Base-by-base conservation (phyloP, 1,140 invertebrate species). In the Diorhabda sublineata region DNA sequence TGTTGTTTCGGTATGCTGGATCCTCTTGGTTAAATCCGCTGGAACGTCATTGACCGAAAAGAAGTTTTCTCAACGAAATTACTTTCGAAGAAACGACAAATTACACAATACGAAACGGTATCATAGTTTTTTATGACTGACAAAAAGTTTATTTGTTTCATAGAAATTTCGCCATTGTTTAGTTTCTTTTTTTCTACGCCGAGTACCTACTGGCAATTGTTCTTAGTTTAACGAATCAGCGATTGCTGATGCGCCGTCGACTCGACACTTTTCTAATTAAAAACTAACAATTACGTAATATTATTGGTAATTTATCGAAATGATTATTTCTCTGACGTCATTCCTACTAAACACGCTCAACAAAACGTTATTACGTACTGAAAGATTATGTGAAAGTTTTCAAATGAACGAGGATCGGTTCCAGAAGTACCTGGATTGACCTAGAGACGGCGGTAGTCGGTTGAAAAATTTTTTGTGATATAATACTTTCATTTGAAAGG, bases 101-200 rank as follows among this genome's bases (percentile, higher is more conserved):
- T 52, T 52, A 52, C 47, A 52, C 47, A 52, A 52, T 52, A 52
- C n/a, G n/a, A 6, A 52, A 52, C 47, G 47, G 47, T 52, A n/a
- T 8, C n/a, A 52, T n/a, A 52, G n/a, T 52, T 52, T 52, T 11
- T 52, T 52, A 52, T n/a, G n/a, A n/a, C n/a, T 6, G 47, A n/a
- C 47, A 52, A 52, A 52, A 52, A 52, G 47, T 52, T 52, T n/a
- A 52, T 52, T 52, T 52, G 47, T 52, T 52, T 52, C 47, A 52
- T 8, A 52, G 47, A 52, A 52, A 52, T 52, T 52, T 52, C 47
- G 4, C 47, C 47, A 52, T 52, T 52, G 47, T 52, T 52, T 8
- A 6, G 47, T 52, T 52, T 52, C n/a, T 52, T 52, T 5, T 52
- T 8, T 8, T 26, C 26, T 26, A 26, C 26, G 26, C 26, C 1